phyloP scores from a whole-genome alignment of 2,888 invertebrate species.

The Serripes groenlandicus region DNA sequence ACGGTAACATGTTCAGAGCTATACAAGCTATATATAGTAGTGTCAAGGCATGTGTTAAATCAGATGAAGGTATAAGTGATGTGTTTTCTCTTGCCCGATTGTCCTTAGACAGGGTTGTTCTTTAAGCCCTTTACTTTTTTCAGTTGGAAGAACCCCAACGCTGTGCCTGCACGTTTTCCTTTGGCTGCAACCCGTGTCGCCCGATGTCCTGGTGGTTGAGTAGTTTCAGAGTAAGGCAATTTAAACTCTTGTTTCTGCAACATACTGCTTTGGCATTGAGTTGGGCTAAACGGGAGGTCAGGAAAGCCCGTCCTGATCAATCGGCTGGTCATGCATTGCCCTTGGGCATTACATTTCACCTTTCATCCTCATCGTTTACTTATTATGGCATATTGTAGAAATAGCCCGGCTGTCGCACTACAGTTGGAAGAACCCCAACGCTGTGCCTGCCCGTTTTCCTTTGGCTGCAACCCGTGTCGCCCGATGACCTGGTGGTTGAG shows the following conservation, averaged over 20 bases:
- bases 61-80: too few relatives aligned
- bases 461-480: not conserved
- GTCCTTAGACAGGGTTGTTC: too few relatives aligned
- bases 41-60: too few relatives aligned
- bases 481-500: not conserved
- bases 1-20: too few relatives aligned
- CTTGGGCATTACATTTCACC: too few relatives aligned
- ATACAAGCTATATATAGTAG: too few relatives aligned
- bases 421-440: not conserved
- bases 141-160: not conserved
- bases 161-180: not conserved
- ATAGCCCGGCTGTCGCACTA: not conserved
- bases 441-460: not conserved
- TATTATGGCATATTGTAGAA: not conserved
- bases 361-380: not conserved
- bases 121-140: too few relatives aligned
- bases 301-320: not conserved
- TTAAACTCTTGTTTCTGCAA: not conserved
- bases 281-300: constrained; percentile 1
- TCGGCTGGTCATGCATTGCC: not conserved
- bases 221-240: not conserved
- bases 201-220: not conserved
- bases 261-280: not conserved
- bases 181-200: not conserved
- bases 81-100: too few relatives aligned